phyloP scores from a whole-genome alignment of 2,113 vertebrate genomes.

The Camarhynchus parvulus region DNA sequence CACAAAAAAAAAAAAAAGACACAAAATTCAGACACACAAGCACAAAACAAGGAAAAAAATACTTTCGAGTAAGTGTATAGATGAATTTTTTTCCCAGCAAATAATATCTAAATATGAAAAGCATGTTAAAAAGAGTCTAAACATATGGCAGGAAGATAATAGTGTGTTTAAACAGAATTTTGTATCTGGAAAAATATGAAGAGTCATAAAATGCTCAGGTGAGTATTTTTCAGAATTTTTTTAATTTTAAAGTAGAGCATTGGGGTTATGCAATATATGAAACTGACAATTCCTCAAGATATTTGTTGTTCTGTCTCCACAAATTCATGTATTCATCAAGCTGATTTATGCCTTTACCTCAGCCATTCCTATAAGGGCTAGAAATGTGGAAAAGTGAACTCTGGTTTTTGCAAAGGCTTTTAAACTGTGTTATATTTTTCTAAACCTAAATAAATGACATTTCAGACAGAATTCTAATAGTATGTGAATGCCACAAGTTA shows the following conservation, averaged over 20 bases:
- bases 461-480: background rate
- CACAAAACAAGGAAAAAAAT: background rate
- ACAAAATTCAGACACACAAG: background rate
- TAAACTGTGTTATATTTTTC: background rate
- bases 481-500: background rate
- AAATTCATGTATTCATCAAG: background rate
- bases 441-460: background rate
- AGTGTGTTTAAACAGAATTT: background rate
- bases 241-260: background rate
- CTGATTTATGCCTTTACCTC: background rate
- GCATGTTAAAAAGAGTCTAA: background rate
- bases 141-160: background rate
- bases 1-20: no score
- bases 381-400: background rate
- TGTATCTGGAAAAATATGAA: background rate
- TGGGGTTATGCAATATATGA: background rate
- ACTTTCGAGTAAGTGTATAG: background rate
- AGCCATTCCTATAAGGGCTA: background rate
- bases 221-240: background rate
- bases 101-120: background rate
- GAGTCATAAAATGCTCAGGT: background rate
- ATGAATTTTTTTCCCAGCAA: background rate
- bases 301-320: background rate
- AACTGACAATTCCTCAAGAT: background rate
- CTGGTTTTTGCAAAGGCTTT: background rate